Evolutionary conservation across 2,797 vertebrate genomes (phyloP).

Genomic region (Geotria australis): DNA sequence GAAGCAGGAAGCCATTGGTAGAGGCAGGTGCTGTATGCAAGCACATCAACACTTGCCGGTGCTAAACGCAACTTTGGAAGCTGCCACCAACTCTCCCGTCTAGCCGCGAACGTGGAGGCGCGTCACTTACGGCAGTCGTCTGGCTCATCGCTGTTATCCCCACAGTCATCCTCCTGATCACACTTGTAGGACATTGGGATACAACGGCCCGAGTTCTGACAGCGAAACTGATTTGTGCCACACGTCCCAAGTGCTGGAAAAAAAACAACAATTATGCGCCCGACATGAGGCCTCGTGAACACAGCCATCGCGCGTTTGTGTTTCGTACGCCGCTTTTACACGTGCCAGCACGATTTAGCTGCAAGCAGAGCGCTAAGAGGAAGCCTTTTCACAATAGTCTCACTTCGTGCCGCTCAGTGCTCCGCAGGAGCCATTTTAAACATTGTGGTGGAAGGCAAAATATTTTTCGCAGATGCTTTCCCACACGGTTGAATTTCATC

Average conservation of each 20-base stretch:
- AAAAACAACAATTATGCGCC: background rate
- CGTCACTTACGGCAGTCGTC: constrained; percentile 42
- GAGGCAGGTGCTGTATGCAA: too few relatives aligned
- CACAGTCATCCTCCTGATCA: constrained; percentile 82
- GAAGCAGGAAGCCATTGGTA: too few relatives aligned
- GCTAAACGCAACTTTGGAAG: too few relatives aligned
- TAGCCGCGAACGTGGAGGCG: background rate
- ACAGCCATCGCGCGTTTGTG: background rate
- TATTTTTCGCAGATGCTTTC: background rate
- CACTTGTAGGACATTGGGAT: constrained; percentile 81
- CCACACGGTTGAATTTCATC: background rate
- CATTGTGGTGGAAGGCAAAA: background rate
- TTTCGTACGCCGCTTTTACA: background rate
- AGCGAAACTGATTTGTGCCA: constrained; percentile 55
- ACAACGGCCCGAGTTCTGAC: constrained; percentile 55
- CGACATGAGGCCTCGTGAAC: background rate
- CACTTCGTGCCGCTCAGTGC: background rate
- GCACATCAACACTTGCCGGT: too few relatives aligned
- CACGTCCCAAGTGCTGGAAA: constrained; percentile 51
- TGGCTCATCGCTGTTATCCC: constrained; percentile 69
- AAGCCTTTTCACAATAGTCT: background rate
- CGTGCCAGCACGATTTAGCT: background rate
- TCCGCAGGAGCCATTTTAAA: background rate
- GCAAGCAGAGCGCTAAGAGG: background rate
- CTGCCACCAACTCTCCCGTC: background rate